Base-by-base conservation (phyloP, 2,888 invertebrate genomes). In the Melanostoma mellinum region DNA sequence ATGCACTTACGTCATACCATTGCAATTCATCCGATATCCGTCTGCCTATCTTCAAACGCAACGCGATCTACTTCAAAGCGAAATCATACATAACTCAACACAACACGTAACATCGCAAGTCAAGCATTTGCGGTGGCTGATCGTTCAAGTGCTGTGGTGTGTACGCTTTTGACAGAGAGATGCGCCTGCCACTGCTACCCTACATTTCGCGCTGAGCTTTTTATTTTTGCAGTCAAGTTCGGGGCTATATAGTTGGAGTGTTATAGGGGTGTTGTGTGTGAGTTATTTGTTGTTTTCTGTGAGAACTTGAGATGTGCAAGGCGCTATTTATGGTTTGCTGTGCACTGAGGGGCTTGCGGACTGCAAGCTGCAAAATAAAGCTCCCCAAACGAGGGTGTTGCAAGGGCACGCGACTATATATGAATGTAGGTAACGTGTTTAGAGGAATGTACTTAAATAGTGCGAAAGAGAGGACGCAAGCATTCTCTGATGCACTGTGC, bases 61-160 rank as follows among this genome's bases (percentile, higher is more conserved):
- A 82, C 53, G 73, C 78, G 73, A 82, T 82, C 73, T 69, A 78
- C 78, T 78, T 82, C 53, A 78, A 78, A 73, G 53, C 61, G 20
- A 67, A 46, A 50, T 1, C 48, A 63, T 63, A 50, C 63, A 50
- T 63, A 63, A 58, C 69, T 73, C 61, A 69, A 77, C 20, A 50
- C 50, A 82, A 60, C 55, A 82, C 73, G 67, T 81, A 71, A 80
- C 56, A 65, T 20, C 33, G 36, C 38, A 36, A 8, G 6, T 40
- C 33, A 60, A 40, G 60, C 67, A 36, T 48, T 61, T 9, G 69
- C 61, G 65, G 63, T 65, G 58, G 60, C 63, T 69, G 72, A 78
- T 77, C 58, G 46, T 50, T 50, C 6, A 42, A 77, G 33, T 65
- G 42, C 8, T 79, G 58, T 65, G 56, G 44, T 52, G 35, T 61